Evolutionary conservation across 2,888 invertebrate genomes (phyloP).

Genomic region (Dendrolimus pini): DNA sequence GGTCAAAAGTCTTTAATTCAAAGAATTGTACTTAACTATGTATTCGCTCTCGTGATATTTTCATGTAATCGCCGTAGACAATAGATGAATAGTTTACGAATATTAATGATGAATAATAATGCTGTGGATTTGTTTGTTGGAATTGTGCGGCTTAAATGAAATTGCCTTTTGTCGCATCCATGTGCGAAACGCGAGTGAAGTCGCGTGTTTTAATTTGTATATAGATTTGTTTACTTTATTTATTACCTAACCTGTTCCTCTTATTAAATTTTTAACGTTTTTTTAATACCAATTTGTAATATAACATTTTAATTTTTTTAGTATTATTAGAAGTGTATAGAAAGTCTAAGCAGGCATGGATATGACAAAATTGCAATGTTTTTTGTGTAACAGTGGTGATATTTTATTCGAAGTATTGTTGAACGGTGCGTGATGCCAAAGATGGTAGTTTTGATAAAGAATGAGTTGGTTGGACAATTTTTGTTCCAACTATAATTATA

Average conservation of each 20-base stretch:
- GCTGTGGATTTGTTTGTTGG: slow-evolving; percentile 52
- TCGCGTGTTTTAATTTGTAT: slow-evolving; percentile 33
- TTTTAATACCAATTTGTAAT: slow-evolving; percentile 30
- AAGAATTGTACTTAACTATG: slow-evolving; percentile 52
- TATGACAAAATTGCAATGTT: slow-evolving; percentile 29
- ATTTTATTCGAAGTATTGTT: slow-evolving; percentile 45
- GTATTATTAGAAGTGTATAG: slow-evolving; percentile 22
- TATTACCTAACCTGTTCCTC: slow-evolving; percentile 34
- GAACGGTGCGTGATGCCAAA: slow-evolving; percentile 24
- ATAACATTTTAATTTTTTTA: slow-evolving; percentile 11
- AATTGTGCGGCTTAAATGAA: slow-evolving; percentile 28
- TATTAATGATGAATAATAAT: slow-evolving; percentile 11
- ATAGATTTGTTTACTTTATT: slow-evolving; percentile 42
- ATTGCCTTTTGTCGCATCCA: slow-evolving; percentile 26
- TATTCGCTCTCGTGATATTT: slow-evolving; percentile 69
- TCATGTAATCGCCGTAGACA: slow-evolving; percentile 51
- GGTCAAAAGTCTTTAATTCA: slow-evolving; percentile 12
- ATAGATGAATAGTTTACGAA: slow-evolving; percentile 21
- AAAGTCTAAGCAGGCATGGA: slow-evolving; percentile 29
- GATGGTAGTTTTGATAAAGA: slow-evolving; percentile 21
- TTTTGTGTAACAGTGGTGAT: slow-evolving; percentile 37
- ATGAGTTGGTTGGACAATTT: slow-evolving; percentile 12
- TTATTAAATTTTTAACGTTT: slow-evolving; percentile 23
- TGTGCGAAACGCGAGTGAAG: slow-evolving; percentile 19
- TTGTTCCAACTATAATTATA: slow-evolving; percentile 8